Evolutionary conservation across 2,888 invertebrate species (phyloP), one percentile per base, ranked within the genome.

Genomic region (Drosophila multiciliata): DNA sequence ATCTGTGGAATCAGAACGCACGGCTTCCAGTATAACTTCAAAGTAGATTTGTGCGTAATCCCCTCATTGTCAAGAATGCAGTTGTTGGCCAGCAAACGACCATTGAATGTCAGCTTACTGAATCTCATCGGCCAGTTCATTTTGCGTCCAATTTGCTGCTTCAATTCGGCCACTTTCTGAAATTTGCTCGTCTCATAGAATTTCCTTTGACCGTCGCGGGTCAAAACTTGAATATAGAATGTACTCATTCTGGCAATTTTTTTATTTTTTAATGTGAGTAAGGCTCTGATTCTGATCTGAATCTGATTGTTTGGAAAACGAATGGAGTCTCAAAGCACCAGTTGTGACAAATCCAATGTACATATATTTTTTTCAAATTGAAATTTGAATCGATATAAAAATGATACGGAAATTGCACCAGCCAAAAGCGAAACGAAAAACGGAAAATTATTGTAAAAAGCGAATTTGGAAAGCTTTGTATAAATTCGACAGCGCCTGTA

Each of bases 71-170:
- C 87, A 15, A 85, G 55, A 15, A 76, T 59, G 17, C 60, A 59
- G 8, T 69, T 53, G 26, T 85, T 88, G 32, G 66, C 15, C 40
- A 85, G 67, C 42, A 88, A 5, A 12, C 65, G 74, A 0, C 83
- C 84, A 59, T 88, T 83, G 54, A 75, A 86, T 3, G 69, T 54
- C 60, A 85, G 32, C 23, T 75, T 71, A 15, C 84, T 88, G 57
- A 88, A 88, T 20, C 81, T 55, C 84, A 85, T 85, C 32, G 84
- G 84, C n/a, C 86, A 89, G 29, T 65, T 62, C 73, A 88, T 49
- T 20, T 36, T 48, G 4, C 75, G 73, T 0, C 84, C 84, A 32
- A 85, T 86, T 12, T 55, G 67, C n/a, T 54, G 32, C 65, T 85
- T 85, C 3, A 85, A 62, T 0, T 72, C 64, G n/a, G 66, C 75